Percentiles rank a stretch among this genome's conserved stretches.
phyloP scores from a whole-genome alignment of 2,113 vertebrate species.

The Nanorana parkeri region DNA sequence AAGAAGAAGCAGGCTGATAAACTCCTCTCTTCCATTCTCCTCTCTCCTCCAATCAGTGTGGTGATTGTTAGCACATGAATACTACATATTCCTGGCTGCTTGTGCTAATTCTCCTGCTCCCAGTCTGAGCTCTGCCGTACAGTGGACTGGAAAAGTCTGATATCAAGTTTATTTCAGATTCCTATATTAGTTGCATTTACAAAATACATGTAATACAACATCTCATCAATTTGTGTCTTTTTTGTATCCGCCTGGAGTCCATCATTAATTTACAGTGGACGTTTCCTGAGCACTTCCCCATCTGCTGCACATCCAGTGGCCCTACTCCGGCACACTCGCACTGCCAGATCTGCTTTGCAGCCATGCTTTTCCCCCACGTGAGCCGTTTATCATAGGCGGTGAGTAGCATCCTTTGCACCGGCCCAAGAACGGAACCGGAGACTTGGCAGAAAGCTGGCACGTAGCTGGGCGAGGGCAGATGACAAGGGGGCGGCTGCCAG shows the following conservation, averaged over 20 bases:
- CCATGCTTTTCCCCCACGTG: constrained; percentile 11
- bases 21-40: too few species aligned
- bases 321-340: not conserved
- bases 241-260: too few species aligned
- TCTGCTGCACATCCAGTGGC: not conserved
- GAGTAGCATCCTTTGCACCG: constrained; percentile 30
- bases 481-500: constrained; percentile 41
- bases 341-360: constrained; percentile 38
- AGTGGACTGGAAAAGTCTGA: too few species aligned
- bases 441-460: constrained; percentile 38
- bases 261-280: not conserved
- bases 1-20: too few species aligned
- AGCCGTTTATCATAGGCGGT: constrained; percentile 36
- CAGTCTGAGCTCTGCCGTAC: not conserved
- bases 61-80: not conserved
- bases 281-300: not conserved
- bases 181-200: too few species aligned
- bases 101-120: not conserved
- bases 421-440: constrained; percentile 26
- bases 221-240: too few species aligned
- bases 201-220: too few species aligned
- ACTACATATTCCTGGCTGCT: not conserved
- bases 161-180: too few species aligned
- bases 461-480: constrained; percentile 43
- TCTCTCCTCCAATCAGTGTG: too few species aligned